Percentiles rank a stretch among this genome's conserved stretches.
Conservation (phyloP, 2,888 invertebrate genomes). For the Oegoconia quadripuncta region DNA sequence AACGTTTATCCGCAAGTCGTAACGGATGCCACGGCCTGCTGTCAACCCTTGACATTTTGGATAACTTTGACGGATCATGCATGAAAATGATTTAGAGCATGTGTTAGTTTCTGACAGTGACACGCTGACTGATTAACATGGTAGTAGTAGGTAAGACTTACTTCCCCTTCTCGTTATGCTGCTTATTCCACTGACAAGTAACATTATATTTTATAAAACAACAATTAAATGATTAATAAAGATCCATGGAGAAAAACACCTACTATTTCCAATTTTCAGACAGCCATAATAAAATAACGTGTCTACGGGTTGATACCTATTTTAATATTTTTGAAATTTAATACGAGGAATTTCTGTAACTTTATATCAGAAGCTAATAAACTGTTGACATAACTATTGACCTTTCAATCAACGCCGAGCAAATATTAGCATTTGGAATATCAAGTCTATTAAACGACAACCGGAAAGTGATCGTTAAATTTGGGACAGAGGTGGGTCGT, state of each 20-base stretch:
- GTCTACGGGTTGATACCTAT: slow-evolving; percentile 12
- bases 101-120: slow-evolving; percentile 38
- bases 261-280: slow-evolving; percentile 32
- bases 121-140: slow-evolving; percentile 25
- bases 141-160: slow-evolving; percentile 16
- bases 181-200: slow-evolving; percentile 29
- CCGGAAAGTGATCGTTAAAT: slow-evolving; percentile 68
- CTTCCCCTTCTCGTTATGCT: slow-evolving; percentile 17
- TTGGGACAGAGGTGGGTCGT: slow-evolving; percentile 51
- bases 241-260: too few relatives aligned
- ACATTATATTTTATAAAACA: slow-evolving; percentile 29
- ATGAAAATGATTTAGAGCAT: slow-evolving; percentile 55
- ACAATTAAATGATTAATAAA: too few relatives aligned
- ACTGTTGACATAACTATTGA: slow-evolving; percentile 48
- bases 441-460: slow-evolving; percentile 46
- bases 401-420: slow-evolving; percentile 59
- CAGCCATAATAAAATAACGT: slow-evolving; percentile 22
- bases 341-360: slow-evolving; percentile 44
- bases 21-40: slow-evolving; percentile 66
- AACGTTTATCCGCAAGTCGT: slow-evolving; percentile 55
- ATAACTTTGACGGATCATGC: slow-evolving; percentile 70
- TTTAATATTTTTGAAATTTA: slow-evolving; percentile 39
- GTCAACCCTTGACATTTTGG: slow-evolving; percentile 73
- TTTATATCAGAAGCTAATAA: slow-evolving; percentile 43
- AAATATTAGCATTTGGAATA: slow-evolving; percentile 62